A percentile compares a stretch with the other conserved stretches of the same genome.
These are phyloP conservation scores for Sebastes goodei DNA, from an alignment of 2,797 vertebrate species.

Conservation along the genomic window DNA sequence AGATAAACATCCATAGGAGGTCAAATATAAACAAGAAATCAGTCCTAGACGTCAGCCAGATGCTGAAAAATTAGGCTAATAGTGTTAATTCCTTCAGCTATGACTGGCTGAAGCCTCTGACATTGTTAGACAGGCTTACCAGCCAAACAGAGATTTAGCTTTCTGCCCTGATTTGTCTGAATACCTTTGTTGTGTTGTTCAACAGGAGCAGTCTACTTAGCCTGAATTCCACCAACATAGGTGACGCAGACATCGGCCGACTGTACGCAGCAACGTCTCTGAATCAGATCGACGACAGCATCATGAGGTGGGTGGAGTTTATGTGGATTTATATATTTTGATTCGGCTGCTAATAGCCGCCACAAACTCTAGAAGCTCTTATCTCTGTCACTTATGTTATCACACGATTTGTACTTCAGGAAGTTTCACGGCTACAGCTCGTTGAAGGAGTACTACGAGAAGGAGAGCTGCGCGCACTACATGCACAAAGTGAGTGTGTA, in stretches of 20 bases:
- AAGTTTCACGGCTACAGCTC: conserved; percentile 93
- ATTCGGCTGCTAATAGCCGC: neutral
- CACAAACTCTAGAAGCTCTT: neutral
- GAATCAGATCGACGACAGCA: conserved; percentile 92
- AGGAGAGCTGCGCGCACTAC: conserved; percentile 93
- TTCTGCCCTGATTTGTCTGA: neutral
- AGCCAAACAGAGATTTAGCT: neutral
- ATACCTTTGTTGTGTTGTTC: neutral
- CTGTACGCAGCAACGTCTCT: conserved; percentile 92
- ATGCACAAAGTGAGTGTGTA: conserved; percentile 88
- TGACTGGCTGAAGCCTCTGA: neutral
- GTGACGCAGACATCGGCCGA: conserved; percentile 85
- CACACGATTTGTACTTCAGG: conserved; percentile 68
- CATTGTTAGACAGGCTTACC: neutral
- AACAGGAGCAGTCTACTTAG: conserved; percentile 87
- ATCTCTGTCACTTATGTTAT: neutral
- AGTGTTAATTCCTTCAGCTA: neutral
- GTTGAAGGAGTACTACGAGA: conserved; percentile 94
- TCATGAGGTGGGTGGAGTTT: conserved; percentile 94
- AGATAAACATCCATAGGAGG: neutral
- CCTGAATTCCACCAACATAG: conserved; percentile 82
- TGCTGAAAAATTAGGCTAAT: neutral
- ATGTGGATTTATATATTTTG: neutral
- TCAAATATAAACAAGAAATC: neutral
- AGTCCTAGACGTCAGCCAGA: neutral